Percentiles rank a stretch among this genome's conserved stretches.
Evolutionary conservation across 2,888 invertebrate genomes (phyloP).

Genomic region (Thymelicus sylvestris): DNA sequence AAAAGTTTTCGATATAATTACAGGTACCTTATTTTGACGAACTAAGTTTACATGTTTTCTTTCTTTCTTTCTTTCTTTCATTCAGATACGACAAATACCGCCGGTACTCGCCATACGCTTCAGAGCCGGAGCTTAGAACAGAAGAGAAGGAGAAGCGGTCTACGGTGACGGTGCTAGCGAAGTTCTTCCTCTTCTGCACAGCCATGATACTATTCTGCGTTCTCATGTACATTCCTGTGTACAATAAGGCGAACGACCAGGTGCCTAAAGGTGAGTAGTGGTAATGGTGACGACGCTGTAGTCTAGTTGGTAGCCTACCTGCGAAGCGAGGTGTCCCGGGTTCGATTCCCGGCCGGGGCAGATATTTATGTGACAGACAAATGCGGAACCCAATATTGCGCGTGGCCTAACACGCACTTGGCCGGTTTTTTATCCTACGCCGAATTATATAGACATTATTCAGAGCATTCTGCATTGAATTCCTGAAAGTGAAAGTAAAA

Average conservation of each 20-base stretch:
- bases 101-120: slow-evolving; percentile 53
- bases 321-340: too few species aligned
- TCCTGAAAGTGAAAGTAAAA: too few species aligned
- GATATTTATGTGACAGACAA: too few species aligned
- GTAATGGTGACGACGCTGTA: too few species aligned
- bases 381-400: too few species aligned
- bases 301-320: too few species aligned
- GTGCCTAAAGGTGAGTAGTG: slow-evolving; percentile 53
- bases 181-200: slow-evolving; percentile 71
- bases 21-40: too few species aligned
- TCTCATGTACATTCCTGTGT: slow-evolving; percentile 77
- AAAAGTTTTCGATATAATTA: too few species aligned
- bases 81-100: slow-evolving; percentile 55
- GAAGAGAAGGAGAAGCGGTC: slow-evolving; percentile 61
- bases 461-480: too few species aligned
- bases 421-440: background rate
- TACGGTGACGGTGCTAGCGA: slow-evolving; percentile 65
- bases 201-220: slow-evolving; percentile 77
- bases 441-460: too few species aligned
- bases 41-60: background rate
- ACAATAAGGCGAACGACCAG: slow-evolving; percentile 69
- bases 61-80: slow-evolving; percentile 30
- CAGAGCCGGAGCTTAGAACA: slow-evolving; percentile 45
- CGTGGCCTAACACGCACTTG: too few species aligned
- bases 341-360: too few species aligned